These are phyloP conservation scores for Falcaria lacertinaria DNA, from an alignment of 2,888 invertebrate genomes.

Conservation along the genomic window DNA sequence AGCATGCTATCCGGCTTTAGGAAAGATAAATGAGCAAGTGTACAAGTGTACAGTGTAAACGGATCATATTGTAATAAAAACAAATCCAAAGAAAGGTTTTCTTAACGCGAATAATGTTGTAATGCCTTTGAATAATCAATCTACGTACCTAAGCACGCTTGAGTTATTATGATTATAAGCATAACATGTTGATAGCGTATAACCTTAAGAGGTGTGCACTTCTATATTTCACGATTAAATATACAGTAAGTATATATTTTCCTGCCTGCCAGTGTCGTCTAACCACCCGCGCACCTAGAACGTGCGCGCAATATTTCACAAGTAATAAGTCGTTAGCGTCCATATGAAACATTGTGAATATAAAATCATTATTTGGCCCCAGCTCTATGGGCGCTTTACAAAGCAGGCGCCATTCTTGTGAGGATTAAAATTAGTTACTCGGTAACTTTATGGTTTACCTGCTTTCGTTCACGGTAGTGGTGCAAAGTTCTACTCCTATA, in stretches of 20 bases:
- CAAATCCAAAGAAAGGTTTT: slow-evolving; percentile 40
- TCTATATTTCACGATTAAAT: too few species aligned
- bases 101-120: too few species aligned
- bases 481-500: slow-evolving; percentile 16
- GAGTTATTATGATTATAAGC: too few species aligned
- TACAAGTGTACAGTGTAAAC: too few species aligned
- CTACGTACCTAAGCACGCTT: too few species aligned
- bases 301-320: slow-evolving; percentile 1
- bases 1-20: slow-evolving; percentile 51
- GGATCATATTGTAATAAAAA: too few species aligned
- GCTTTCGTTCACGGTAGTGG: slow-evolving; percentile 25
- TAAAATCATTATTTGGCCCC: slow-evolving; percentile 46
- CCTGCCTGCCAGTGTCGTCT: too few species aligned
- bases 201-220: too few species aligned
- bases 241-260: too few species aligned
- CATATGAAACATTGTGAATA: slow-evolving; percentile 20
- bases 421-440: slow-evolving; percentile 62
- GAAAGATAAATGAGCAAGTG: slow-evolving; percentile 61
- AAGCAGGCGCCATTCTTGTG: slow-evolving; percentile 49
- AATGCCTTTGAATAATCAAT: too few species aligned
- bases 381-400: slow-evolving; percentile 39
- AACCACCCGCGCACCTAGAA: neutral
- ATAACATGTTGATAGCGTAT: too few species aligned
- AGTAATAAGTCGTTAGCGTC: slow-evolving; percentile 15
- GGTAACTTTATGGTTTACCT: slow-evolving; percentile 47